A percentile compares a stretch with the other conserved stretches of the same genome.
Evolutionary conservation across 2,797 vertebrate species (phyloP).

Genomic region (Rhyacichthys aspro): DNA sequence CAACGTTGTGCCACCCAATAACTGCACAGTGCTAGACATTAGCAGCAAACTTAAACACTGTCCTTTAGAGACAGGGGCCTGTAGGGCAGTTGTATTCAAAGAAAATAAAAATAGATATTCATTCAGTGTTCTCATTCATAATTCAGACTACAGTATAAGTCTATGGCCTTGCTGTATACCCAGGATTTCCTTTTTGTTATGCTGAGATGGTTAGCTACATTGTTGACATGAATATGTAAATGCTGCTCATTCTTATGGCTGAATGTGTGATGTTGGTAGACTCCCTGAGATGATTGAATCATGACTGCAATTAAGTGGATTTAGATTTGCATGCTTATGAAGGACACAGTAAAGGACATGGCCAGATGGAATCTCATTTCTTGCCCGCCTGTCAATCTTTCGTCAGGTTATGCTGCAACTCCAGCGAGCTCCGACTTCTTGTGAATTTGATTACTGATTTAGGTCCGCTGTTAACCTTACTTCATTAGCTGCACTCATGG

Average conservation of each 20-base stretch:
- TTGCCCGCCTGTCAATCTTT: slow-evolving; percentile 59
- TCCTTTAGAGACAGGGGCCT: background rate
- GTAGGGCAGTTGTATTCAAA: slow-evolving; percentile 2
- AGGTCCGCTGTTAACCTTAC: slow-evolving; percentile 36
- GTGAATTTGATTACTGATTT: slow-evolving; percentile 54
- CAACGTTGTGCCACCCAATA: background rate
- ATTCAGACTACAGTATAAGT: slow-evolving; percentile 21
- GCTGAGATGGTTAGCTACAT: slow-evolving; percentile 28
- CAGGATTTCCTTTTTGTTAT: slow-evolving; percentile 30
- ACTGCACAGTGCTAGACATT: background rate
- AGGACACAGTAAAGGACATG: slow-evolving; percentile 64
- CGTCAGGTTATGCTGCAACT: slow-evolving; percentile 39
- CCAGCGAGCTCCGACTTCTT: slow-evolving; percentile 51
- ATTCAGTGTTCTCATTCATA: slow-evolving; percentile 32
- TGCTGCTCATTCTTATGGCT: slow-evolving; percentile 32
- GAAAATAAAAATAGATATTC: slow-evolving; percentile 16
- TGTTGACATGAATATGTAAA: slow-evolving; percentile 60
- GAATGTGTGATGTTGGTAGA: slow-evolving; percentile 36
- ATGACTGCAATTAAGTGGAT: slow-evolving; percentile 65
- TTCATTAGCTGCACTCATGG: slow-evolving; percentile 33
- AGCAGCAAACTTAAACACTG: slow-evolving; percentile 8
- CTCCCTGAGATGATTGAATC: slow-evolving; percentile 65
- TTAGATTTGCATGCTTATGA: slow-evolving; percentile 54
- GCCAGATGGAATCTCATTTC: slow-evolving; percentile 67
- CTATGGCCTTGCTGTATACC: slow-evolving; percentile 4